These are phyloP conservation scores for Ommatoiulus sabulosus DNA, from an alignment of 2,888 invertebrate species.

Conservation along the genomic window DNA sequence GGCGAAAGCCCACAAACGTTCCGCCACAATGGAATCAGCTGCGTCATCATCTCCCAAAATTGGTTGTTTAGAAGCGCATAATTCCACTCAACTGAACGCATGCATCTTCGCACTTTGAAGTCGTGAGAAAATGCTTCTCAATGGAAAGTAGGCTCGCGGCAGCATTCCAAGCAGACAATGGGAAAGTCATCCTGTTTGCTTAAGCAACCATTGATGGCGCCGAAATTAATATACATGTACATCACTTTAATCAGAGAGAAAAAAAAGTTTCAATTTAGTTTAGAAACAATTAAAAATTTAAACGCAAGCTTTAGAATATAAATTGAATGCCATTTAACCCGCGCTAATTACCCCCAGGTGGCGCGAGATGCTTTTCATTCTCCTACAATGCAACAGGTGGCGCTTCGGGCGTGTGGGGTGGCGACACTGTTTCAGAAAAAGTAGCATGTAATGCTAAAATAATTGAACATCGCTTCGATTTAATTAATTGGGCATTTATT, in stretches of 20 bases:
- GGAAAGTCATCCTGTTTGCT: background rate
- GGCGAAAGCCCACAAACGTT: background rate
- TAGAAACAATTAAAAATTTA: background rate
- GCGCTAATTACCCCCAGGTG: background rate
- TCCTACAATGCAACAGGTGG: too few relatives aligned
- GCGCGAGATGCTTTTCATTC: background rate
- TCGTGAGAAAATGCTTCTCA: background rate
- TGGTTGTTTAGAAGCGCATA: background rate
- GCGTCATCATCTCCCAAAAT: background rate
- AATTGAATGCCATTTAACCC: conserved; percentile 2
- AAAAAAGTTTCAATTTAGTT: background rate
- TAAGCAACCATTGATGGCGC: background rate
- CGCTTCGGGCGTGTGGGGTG: too few relatives aligned
- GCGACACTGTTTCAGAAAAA: too few relatives aligned
- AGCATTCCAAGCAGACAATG: background rate
- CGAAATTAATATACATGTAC: background rate
- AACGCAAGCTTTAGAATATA: background rate
- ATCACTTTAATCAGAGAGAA: background rate
- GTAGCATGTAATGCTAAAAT: too few relatives aligned
- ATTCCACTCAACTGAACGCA: background rate
- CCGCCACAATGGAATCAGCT: background rate
- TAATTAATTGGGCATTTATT: too few relatives aligned
- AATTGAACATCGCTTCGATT: too few relatives aligned
- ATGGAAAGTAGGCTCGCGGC: background rate
- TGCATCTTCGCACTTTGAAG: background rate